Conservation (phyloP, 2,888 invertebrate genomes). For the Drosophila imparisetae region DNA sequence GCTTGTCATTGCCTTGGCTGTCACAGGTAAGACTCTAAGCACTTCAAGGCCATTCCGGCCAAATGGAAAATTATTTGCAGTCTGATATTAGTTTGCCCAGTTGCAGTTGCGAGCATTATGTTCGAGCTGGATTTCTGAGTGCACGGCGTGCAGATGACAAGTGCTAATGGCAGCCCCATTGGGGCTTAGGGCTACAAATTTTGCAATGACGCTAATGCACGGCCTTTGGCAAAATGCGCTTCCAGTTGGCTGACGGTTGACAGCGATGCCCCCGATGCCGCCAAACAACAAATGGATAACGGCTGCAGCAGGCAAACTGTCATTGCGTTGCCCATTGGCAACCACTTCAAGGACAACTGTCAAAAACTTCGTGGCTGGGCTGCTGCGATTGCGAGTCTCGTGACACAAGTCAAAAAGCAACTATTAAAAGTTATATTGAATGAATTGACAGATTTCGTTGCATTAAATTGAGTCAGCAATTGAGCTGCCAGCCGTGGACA, state of each 20-base stretch:
- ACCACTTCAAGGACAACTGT: conserved; percentile 40
- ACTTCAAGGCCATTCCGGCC: conserved; percentile 57
- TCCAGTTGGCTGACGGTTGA: conserved; percentile 37
- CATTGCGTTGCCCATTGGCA: conserved; percentile 11
- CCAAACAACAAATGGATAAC: conserved; percentile 21
- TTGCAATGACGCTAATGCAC: conserved; percentile 52
- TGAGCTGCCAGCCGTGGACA: neutral
- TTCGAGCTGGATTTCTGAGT: conserved; percentile 27
- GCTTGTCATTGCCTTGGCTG: neutral
- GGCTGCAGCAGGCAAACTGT: neutral
- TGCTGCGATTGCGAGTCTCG: conserved; percentile 17
- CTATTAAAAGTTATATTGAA: conserved; percentile 37
- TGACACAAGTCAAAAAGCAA: conserved; percentile 19
- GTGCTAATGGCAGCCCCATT: conserved; percentile 33
- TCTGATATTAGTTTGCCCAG: conserved; percentile 55
- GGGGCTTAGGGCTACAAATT: conserved; percentile 6
- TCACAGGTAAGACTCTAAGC: conserved; percentile 48
- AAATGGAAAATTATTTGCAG: conserved; percentile 67
- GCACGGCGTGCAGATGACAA: conserved; percentile 50
- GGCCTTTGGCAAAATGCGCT: conserved; percentile 14
- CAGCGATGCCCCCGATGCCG: conserved; percentile 13
- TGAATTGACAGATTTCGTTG: conserved; percentile 20
- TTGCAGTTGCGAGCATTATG: conserved; percentile 1
- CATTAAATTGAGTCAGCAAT: neutral
- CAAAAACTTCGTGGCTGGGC: conserved; percentile 24